Evolutionary conservation across 2,113 vertebrate species (phyloP), one percentile per base, ranked within the genome.

Genomic region (Lepidothrix coronata): DNA sequence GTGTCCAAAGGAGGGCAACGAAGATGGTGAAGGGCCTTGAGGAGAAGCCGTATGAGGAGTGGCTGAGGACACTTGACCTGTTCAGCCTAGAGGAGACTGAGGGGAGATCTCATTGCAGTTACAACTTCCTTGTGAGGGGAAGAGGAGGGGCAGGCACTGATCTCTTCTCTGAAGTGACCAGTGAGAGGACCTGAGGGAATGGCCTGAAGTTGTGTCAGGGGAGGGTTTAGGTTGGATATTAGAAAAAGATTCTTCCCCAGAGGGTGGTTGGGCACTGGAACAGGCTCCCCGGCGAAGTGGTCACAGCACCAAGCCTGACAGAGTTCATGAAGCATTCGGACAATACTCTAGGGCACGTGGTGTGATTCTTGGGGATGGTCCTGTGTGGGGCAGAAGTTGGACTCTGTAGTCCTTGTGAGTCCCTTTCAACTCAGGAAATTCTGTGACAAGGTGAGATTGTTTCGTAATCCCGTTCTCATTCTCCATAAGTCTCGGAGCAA

Each of bases 1-100:
- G 33, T 24, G 19, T 30, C 52, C 44, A 52, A 39, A 67, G 19
- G 33, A 67, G 19, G 22, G 14, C 43, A 23, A 33, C 5, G 8
- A 33, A 19, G 51, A 30, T 58, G 41, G 41, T 33, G 44, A 58
- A 66, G 27, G 18, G 44, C 37, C 27, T 59, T 0, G 27, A 67
- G 37, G 12, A 2, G 28, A 59, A 74, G 67, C 43, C 0, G 0
- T 4, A 15, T 6, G 35, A 73, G 18, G 27, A 80, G 28, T 0
- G 0, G 22, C 52, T 51, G 37, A 74, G 27, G 27, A 4, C 27
- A 9, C 12, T 44, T 20, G 44, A 8, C 23, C 6, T 46, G 59
- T 66, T 74, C 44, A 81, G 68, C 9, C 12, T 37, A 49, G 19
- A 49, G 76, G 5, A 74, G 37, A 23, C 18, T 58, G 67, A 58